Base-by-base conservation (phyloP, 2,113 vertebrate species). In the Tenebrosternarchus preto region DNA sequence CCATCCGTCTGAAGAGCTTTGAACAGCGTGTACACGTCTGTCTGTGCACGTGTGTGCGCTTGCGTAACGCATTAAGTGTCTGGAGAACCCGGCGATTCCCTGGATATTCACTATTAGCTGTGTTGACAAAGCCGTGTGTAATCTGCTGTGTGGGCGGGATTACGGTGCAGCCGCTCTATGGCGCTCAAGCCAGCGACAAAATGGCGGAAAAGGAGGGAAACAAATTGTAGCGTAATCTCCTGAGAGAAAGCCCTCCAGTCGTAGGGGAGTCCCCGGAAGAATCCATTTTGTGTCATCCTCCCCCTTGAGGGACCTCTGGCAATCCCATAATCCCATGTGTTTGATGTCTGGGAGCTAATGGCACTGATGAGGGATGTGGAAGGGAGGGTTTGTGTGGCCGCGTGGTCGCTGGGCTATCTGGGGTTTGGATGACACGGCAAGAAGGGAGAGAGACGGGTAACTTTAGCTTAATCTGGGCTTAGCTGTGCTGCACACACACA, bases 381-480 rank as follows among this genome's bases (percentile, higher is more conserved):
- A 92, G 92, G 92, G 87, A 86, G 61, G 85, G 89, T 91, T 93
- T 94, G 92, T 94, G 88, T 87, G 66, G 19, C 84, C 64, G 75
- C 82, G 78, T 83, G 80, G 80, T 78, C 73, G 77, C 87, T 61
- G 76, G 80, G 89, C 78, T 78, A 75, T 72, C 83, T 75, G 86
- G 89, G 88, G 90, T 91, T 91, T 92, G 91, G 90, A 86, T 94
- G 91, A 88, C 92, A 92, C 85, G 89, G 90, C 86, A 81, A 68
- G 78, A 88, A 89, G 83, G 89, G 84, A 90, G 86, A 82, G 77
- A 84, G 80, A 82, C 80, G 80, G 83, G 91, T 90, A 90, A 92
- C 89, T 92, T 92, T 91, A 94, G 90, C 92, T 91, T 94, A 93
- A 94, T 93, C 93, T 92, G 87, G 88, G 83, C 80, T 92, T 90